Conservation (phyloP, 2,888 invertebrate genomes). For the Gortyna flavago region DNA sequence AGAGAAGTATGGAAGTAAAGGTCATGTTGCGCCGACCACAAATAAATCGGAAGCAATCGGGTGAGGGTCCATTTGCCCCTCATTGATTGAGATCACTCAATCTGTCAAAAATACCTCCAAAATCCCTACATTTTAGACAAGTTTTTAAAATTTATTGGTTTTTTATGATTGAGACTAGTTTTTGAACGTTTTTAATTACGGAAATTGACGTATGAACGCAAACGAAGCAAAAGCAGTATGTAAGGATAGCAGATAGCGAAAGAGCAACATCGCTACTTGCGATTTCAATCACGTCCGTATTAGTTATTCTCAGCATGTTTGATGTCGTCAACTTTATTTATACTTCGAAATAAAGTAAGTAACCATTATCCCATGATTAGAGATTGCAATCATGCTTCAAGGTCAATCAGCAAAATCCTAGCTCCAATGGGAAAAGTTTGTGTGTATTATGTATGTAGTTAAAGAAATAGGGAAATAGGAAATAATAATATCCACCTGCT, state of each 20-base stretch:
- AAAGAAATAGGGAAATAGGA: not conserved
- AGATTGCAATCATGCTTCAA: constrained; percentile 21
- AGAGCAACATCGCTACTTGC: not conserved
- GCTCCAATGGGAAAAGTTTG: not conserved
- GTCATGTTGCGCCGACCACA: not conserved
- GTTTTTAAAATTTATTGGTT: too few relatives aligned
- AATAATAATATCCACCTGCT: constrained; percentile 54
- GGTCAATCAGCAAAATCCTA: not conserved
- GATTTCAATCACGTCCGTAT: not conserved
- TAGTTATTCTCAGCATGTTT: too few relatives aligned
- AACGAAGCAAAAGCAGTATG: not conserved
- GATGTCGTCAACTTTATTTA: not conserved
- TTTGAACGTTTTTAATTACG: too few relatives aligned
- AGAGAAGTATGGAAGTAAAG: not conserved
- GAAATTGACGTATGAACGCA: not conserved
- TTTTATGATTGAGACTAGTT: too few relatives aligned
- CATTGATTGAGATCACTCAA: too few relatives aligned
- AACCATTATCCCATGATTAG: not conserved
- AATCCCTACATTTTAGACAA: too few relatives aligned
- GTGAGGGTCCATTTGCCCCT: too few relatives aligned
- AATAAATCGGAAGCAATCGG: not conserved
- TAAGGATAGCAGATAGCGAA: not conserved
- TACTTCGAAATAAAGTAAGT: too few relatives aligned
- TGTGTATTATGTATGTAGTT: not conserved
- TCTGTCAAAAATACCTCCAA: too few relatives aligned